phyloP scores from a whole-genome alignment of 2,888 invertebrate species.

The Phania funesta region DNA sequence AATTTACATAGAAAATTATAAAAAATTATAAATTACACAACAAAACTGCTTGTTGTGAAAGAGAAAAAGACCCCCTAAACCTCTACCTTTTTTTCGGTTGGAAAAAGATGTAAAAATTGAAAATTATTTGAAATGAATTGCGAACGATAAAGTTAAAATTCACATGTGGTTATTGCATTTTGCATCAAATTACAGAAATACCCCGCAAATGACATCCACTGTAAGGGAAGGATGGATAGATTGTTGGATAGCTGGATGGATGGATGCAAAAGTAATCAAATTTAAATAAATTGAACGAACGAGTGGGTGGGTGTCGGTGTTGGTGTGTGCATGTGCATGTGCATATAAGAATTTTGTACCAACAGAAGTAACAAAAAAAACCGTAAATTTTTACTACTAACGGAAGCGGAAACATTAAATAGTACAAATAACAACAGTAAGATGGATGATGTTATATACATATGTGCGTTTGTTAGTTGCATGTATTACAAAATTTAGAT shows the following conservation, averaged over 20 bases:
- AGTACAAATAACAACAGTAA: slow-evolving; percentile 61
- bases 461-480: slow-evolving; percentile 4
- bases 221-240: slow-evolving; percentile 25
- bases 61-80: background rate
- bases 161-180: slow-evolving; percentile 58
- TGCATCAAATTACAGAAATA: slow-evolving; percentile 58
- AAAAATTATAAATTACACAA: slow-evolving; percentile 13
- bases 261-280: slow-evolving; percentile 46
- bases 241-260: slow-evolving; percentile 10
- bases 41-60: slow-evolving; percentile 37
- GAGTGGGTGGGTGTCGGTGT: background rate
- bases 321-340: background rate
- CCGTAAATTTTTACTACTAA: slow-evolving; percentile 47
- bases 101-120: background rate
- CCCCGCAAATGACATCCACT: slow-evolving; percentile 52
- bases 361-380: slow-evolving; percentile 16
- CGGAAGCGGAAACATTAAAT: slow-evolving; percentile 69
- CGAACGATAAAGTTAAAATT: slow-evolving; percentile 50
- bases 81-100: too few species aligned
- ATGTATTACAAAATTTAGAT: slow-evolving; percentile 13
- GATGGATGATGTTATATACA: slow-evolving; percentile 17
- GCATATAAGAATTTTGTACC: slow-evolving; percentile 16
- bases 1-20: background rate
- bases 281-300: slow-evolving; percentile 52
- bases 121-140: slow-evolving; percentile 40